Percentiles rank a stretch among this genome's conserved stretches.
Evolutionary conservation across 1,140 invertebrate genomes (phyloP).

Genomic region (Leptoteleia sp.): DNA sequence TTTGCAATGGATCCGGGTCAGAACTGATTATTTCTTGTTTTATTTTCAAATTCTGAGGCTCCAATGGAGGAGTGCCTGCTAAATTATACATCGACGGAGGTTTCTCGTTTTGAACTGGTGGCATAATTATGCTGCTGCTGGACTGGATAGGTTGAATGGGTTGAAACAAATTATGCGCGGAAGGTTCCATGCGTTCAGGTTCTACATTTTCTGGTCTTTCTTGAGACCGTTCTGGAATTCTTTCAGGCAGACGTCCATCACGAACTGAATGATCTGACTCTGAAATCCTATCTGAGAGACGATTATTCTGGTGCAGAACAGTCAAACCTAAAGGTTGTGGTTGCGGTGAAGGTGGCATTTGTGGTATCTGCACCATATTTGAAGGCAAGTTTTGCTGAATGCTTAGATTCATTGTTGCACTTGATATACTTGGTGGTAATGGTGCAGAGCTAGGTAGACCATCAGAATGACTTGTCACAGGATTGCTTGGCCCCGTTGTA

Average conservation of each 20-base stretch:
- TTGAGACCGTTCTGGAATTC: conserved; percentile 64
- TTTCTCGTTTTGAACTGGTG: conserved; percentile 61
- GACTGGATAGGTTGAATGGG: conserved; percentile 79
- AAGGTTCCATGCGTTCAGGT: conserved; percentile 68
- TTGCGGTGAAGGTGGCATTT: too few species aligned
- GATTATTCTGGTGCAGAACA: conserved; percentile 72
- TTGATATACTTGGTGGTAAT: too few species aligned
- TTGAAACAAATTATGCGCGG: conserved; percentile 80
- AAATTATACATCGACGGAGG: conserved; percentile 76
- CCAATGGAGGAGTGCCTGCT: conserved; percentile 81
- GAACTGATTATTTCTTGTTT: conserved; percentile 87
- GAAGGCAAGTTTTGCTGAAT: too few species aligned
- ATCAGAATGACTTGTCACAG: conserved; percentile 70
- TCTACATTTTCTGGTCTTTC: conserved; percentile 67
- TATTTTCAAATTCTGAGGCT: conserved; percentile 90
- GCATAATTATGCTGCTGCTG: conserved; percentile 56
- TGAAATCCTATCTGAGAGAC: conserved; percentile 72
- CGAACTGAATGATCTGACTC: conserved; percentile 54
- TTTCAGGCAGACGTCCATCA: conserved; percentile 55
- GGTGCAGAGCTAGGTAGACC: conserved; percentile 63
- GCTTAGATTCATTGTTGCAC: too few species aligned
- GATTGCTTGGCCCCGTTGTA: conserved; percentile 67
- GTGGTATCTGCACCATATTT: too few species aligned
- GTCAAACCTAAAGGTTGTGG: too few species aligned
- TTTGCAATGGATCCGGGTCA: conserved; percentile 87